phyloP scores from a whole-genome alignment of 2,888 invertebrate genomes.

The Ectropis crepuscularia region DNA sequence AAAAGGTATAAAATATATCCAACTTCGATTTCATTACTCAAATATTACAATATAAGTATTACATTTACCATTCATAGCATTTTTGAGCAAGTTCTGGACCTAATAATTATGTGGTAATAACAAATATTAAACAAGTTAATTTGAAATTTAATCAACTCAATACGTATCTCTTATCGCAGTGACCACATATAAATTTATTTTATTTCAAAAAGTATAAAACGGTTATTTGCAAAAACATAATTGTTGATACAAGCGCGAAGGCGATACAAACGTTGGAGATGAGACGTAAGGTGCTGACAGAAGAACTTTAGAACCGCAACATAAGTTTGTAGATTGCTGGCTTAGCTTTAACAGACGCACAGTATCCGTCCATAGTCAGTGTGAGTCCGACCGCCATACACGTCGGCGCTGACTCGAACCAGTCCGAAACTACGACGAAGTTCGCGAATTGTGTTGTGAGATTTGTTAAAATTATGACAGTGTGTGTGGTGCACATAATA shows the following conservation, averaged over 20 bases:
- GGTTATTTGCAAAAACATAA: constrained; percentile 49
- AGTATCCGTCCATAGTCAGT: constrained; percentile 52
- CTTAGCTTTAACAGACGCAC: constrained; percentile 15
- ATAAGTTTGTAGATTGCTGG: constrained; percentile 13
- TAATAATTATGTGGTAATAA: no score
- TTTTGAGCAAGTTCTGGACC: no score
- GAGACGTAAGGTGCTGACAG: constrained; percentile 22
- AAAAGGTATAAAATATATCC: no score
- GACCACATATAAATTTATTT: constrained; percentile 14
- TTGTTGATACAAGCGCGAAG: constrained; percentile 21
- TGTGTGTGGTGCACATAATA: constrained; percentile 47
- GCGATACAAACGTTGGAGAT: constrained; percentile 13
- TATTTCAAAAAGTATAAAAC: constrained; percentile 23
- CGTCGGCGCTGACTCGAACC: constrained; percentile 40
- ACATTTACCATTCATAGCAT: no score
- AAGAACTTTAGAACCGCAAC: constrained; percentile 19
- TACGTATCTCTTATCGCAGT: neutral
- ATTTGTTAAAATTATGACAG: constrained; percentile 54
- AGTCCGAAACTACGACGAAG: constrained; percentile 30
- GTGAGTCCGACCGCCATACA: constrained; percentile 54
- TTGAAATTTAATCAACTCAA: neutral
- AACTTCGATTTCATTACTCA: no score
- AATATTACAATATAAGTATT: no score
- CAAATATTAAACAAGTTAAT: no score
- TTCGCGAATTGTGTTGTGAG: constrained; percentile 59